Evolutionary conservation across 2,113 vertebrate genomes (phyloP).

Genomic region (Amazona guildingii): DNA sequence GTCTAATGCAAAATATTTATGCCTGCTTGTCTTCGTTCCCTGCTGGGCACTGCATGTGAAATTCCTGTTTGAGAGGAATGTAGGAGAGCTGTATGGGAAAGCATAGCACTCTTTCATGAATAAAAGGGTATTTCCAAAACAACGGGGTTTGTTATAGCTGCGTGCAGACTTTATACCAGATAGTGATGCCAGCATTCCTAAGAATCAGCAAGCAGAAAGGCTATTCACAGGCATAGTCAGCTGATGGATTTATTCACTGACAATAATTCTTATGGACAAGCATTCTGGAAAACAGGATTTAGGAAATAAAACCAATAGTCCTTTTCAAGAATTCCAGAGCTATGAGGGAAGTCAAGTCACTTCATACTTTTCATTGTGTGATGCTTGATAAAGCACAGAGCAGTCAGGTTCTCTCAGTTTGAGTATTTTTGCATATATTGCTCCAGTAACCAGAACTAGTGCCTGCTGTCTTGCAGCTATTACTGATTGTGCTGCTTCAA

Average conservation of each 20-base stretch:
- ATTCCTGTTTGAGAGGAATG: background rate
- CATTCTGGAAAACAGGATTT: slow-evolving; percentile 8
- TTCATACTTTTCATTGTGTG: slow-evolving; percentile 23
- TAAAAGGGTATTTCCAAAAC: slow-evolving; percentile 59
- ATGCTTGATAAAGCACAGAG: slow-evolving; percentile 12
- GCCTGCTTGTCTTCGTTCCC: background rate
- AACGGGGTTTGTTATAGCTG: slow-evolving; percentile 27
- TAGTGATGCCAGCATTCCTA: slow-evolving; percentile 13
- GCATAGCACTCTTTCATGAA: background rate
- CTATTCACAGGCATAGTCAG: slow-evolving; percentile 12
- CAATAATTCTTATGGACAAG: background rate
- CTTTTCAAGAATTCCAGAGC: slow-evolving; percentile 7
- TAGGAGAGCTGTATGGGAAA: background rate
- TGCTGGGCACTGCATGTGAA: background rate
- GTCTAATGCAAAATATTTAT: background rate
- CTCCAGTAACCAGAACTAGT: background rate
- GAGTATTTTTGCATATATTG: background rate
- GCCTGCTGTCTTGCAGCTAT: slow-evolving; percentile 15
- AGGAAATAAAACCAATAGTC: slow-evolving; percentile 37
- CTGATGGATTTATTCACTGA: slow-evolving; percentile 41
- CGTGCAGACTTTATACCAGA: slow-evolving; percentile 6
- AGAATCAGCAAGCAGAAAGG: slow-evolving; percentile 24
- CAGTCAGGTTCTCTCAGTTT: background rate
- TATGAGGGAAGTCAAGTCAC: background rate
- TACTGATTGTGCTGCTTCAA: background rate